phyloP scores from a whole-genome alignment of 2,797 vertebrate genomes.

The Lagodon rhomboides region DNA sequence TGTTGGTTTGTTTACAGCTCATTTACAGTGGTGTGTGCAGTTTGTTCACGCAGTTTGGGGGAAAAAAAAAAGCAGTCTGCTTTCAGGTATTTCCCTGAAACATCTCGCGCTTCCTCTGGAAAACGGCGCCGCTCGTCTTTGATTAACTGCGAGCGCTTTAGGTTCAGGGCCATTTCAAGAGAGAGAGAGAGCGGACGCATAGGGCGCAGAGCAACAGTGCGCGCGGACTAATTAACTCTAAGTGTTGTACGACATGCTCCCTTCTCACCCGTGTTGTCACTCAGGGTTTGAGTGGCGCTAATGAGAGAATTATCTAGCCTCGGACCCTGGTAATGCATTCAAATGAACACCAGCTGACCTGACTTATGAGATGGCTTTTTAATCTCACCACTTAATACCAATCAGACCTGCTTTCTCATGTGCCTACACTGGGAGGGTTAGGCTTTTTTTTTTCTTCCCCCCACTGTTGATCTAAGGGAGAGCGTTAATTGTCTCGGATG shows the following conservation, averaged over 20 bases:
- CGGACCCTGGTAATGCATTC: constrained; percentile 83
- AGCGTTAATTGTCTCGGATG: constrained; percentile 78
- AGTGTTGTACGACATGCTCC: constrained; percentile 86
- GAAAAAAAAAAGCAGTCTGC: background rate
- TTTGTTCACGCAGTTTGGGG: background rate
- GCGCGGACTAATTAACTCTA: constrained; percentile 83
- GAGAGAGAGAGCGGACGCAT: constrained; percentile 52
- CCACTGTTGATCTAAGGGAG: constrained; percentile 74
- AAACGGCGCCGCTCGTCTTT: constrained; percentile 47
- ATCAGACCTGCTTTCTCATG: constrained; percentile 80
- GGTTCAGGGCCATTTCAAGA: constrained; percentile 48
- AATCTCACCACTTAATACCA: constrained; percentile 86
- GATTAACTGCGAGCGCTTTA: constrained; percentile 51
- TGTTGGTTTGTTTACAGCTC: background rate
- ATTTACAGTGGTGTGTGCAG: background rate
- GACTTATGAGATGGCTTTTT: constrained; percentile 84
- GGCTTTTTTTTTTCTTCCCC: background rate
- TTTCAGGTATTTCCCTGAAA: constrained; percentile 20
- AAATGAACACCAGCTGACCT: constrained; percentile 84
- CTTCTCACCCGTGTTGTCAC: constrained; percentile 83
- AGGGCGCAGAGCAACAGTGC: constrained; percentile 70
- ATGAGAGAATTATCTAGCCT: constrained; percentile 86
- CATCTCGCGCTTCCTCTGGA: constrained; percentile 51
- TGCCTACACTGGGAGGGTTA: constrained; percentile 65
- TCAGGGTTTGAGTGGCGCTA: constrained; percentile 85